A percentile compares a stretch with the other conserved stretches of the same genome.
Evolutionary conservation across 1,140 invertebrate genomes (phyloP).

Genomic region (Cherax quadricarinatus): DNA sequence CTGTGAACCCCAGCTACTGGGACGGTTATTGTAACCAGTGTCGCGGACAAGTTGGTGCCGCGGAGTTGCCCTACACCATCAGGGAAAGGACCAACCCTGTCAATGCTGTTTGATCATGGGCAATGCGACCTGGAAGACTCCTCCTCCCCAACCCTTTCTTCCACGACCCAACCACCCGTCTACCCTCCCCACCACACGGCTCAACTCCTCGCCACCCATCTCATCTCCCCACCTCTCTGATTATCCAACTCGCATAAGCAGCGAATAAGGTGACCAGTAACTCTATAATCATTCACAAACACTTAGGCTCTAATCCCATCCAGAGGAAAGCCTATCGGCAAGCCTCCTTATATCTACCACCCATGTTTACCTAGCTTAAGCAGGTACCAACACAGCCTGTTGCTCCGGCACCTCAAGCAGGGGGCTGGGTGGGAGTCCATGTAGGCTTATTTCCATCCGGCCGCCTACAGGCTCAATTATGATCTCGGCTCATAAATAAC

Average conservation of each 20-base stretch:
- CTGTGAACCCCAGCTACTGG: too few relatives aligned
- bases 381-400: neutral
- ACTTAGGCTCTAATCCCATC: neutral
- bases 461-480: constrained; percentile 37
- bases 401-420: too few relatives aligned
- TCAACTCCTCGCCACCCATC: neutral
- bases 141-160: neutral
- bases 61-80: neutral
- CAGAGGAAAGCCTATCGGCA: neutral
- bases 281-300: neutral
- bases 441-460: neutral
- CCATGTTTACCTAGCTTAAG: neutral
- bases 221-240: neutral
- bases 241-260: neutral
- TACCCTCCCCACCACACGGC: neutral
- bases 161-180: neutral
- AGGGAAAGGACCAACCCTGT: constrained; percentile 11
- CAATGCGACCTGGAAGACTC: neutral
- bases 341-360: neutral
- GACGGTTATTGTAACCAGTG: too few relatives aligned
- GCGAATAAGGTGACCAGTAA: neutral
- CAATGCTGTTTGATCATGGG: constrained; percentile 34
- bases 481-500: constrained; percentile 44
- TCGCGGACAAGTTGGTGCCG: too few relatives aligned
- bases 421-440: too few relatives aligned